These are phyloP conservation scores for Cephonodes hylas DNA, from an alignment of 2,888 invertebrate species.

Conservation along the genomic window DNA sequence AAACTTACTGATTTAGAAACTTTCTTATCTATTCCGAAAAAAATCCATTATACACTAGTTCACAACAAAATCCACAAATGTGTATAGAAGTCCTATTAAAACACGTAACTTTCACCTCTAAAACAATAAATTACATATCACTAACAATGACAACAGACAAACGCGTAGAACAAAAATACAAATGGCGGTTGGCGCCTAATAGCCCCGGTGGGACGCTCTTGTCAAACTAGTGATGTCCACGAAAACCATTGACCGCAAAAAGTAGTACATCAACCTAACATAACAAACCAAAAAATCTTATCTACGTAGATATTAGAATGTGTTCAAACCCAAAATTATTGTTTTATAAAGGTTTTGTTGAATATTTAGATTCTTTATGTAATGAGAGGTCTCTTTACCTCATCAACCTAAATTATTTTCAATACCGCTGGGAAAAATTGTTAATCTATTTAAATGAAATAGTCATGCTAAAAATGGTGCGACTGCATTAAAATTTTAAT, in stretches of 20 bases:
- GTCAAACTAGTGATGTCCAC: background rate
- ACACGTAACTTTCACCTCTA: background rate
- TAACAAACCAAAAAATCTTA: too few species aligned
- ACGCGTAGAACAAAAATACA: constrained; percentile 17
- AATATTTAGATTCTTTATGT: too few species aligned
- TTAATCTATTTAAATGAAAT: too few species aligned
- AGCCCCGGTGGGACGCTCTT: background rate
- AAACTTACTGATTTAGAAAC: background rate
- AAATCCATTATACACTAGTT: background rate
- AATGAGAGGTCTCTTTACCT: too few species aligned
- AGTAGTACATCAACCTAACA: too few species aligned
- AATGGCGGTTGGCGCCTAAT: constrained; percentile 16
- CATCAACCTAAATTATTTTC: too few species aligned
- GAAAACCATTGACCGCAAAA: background rate
- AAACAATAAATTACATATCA: constrained; percentile 13
- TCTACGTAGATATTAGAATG: too few species aligned
- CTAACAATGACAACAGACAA: constrained; percentile 18
- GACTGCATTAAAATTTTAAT: too few species aligned
- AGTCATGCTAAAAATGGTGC: too few species aligned
- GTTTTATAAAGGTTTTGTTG: too few species aligned
- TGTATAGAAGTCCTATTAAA: background rate
- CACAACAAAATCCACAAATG: background rate
- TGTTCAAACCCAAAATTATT: too few species aligned
- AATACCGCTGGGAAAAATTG: too few species aligned
- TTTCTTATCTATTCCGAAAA: background rate